These are phyloP conservation scores for Penaeus monodon DNA, from an alignment of 2,888 invertebrate genomes.

Conservation along the genomic window DNA sequence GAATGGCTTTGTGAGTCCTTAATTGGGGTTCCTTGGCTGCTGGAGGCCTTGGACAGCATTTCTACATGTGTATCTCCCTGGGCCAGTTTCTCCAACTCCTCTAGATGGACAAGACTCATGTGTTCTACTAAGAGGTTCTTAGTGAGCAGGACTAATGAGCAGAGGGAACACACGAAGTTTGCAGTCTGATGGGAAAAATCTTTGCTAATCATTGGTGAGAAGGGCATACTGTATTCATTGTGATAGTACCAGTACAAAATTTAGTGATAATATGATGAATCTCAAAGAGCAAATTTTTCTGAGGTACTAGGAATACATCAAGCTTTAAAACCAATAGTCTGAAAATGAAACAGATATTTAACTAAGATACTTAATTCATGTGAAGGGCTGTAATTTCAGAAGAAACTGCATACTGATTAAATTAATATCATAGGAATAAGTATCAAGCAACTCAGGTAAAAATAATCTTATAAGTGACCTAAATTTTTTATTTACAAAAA, in stretches of 20 bases:
- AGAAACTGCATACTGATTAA: not conserved
- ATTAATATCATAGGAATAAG: not conserved
- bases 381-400: no score
- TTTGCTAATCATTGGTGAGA: no score
- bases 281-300: no score
- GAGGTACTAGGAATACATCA: no score
- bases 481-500: no score
- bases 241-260: not conserved
- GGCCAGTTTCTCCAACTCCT: conserved; percentile 55
- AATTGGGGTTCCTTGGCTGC: not conserved
- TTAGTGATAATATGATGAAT: not conserved
- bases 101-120: conserved; percentile 59
- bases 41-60: conserved; percentile 6
- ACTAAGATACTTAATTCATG: no score
- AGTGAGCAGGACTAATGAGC: conserved; percentile 63
- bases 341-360: no score
- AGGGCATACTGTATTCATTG: no score
- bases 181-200: conserved; percentile 38
- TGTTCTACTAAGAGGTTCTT: conserved; percentile 61
- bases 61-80: conserved; percentile 54
- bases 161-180: conserved; percentile 61
- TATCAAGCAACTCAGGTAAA: not conserved
- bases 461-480: no score
- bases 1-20: no score
- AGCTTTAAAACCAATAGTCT: no score